These are phyloP conservation scores for Apamea monoglypha DNA, from an alignment of 2,888 invertebrate genomes.

Conservation along the genomic window DNA sequence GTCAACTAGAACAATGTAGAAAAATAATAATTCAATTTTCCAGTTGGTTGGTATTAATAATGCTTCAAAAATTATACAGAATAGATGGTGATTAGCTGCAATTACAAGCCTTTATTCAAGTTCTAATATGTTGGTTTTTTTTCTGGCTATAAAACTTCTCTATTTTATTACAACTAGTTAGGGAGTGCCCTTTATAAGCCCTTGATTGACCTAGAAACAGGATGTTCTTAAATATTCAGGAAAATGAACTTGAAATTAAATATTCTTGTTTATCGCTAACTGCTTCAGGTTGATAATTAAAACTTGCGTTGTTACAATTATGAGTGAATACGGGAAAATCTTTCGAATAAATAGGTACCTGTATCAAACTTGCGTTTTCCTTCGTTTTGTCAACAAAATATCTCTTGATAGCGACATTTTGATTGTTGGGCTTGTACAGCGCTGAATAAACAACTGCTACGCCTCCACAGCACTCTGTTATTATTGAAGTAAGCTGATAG, in stretches of 20 bases:
- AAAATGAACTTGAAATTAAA: conserved; percentile 1
- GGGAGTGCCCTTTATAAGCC: conserved; percentile 55
- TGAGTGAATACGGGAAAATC: background rate
- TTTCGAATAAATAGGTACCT: conserved; percentile 77
- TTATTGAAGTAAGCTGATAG: conserved; percentile 92
- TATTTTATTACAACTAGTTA: background rate
- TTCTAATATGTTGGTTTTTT: background rate
- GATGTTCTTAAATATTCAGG: background rate
- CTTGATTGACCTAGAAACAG: conserved; percentile 58
- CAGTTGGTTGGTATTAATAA: too few species aligned
- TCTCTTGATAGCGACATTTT: conserved; percentile 93
- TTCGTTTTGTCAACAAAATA: conserved; percentile 94
- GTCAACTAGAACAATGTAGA: background rate
- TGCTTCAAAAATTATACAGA: background rate
- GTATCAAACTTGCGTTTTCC: conserved; percentile 91
- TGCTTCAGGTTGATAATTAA: background rate
- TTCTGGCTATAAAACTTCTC: background rate
- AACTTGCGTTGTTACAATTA: background rate
- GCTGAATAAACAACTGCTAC: conserved; percentile 93
- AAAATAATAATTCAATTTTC: background rate
- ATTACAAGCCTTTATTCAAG: too few species aligned
- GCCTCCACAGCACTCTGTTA: conserved; percentile 93
- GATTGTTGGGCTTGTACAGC: conserved; percentile 91
- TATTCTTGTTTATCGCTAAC: background rate
- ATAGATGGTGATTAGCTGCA: background rate